These are phyloP conservation scores for Dione juno DNA, from an alignment of 2,888 invertebrate species.

Conservation along the genomic window DNA sequence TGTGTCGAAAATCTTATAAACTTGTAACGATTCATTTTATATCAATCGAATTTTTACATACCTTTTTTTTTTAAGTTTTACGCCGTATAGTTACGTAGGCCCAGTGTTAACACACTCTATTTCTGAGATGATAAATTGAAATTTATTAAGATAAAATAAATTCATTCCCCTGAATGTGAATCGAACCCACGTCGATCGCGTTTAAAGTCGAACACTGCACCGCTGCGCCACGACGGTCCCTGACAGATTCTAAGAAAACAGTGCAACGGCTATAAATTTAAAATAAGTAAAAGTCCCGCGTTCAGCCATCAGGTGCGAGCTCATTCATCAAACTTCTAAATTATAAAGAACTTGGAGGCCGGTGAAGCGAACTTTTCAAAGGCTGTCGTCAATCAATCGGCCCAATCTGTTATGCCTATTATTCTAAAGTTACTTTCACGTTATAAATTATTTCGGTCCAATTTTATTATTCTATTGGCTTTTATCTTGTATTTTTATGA, in stretches of 20 bases:
- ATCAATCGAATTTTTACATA: too few relatives aligned
- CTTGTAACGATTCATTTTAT: too few relatives aligned
- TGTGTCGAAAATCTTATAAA: too few relatives aligned
- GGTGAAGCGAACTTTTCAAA: slow-evolving; percentile 25
- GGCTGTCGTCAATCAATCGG: slow-evolving; percentile 23
- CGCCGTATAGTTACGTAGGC: too few relatives aligned
- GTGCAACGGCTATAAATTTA: background rate
- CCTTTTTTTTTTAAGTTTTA: too few relatives aligned
- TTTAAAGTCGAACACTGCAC: background rate
- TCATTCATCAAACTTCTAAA: slow-evolving; percentile 13
- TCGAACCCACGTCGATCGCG: background rate
- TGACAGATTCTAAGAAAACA: too few relatives aligned
- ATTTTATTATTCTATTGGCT: background rate
- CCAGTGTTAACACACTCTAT: background rate
- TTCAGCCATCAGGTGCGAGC: slow-evolving; percentile 14
- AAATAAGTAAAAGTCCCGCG: slow-evolving; percentile 10
- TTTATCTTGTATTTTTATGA: too few relatives aligned
- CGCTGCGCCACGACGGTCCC: too few relatives aligned
- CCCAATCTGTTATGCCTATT: slow-evolving; percentile 25
- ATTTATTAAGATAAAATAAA: too few relatives aligned
- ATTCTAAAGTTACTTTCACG: slow-evolving; percentile 4
- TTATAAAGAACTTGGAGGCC: slow-evolving; percentile 9
- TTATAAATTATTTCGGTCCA: background rate
- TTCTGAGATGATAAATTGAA: background rate
- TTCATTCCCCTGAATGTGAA: background rate